Evolutionary conservation across 2,888 invertebrate genomes (phyloP).

Genomic region (Drosophila ustulata): DNA sequence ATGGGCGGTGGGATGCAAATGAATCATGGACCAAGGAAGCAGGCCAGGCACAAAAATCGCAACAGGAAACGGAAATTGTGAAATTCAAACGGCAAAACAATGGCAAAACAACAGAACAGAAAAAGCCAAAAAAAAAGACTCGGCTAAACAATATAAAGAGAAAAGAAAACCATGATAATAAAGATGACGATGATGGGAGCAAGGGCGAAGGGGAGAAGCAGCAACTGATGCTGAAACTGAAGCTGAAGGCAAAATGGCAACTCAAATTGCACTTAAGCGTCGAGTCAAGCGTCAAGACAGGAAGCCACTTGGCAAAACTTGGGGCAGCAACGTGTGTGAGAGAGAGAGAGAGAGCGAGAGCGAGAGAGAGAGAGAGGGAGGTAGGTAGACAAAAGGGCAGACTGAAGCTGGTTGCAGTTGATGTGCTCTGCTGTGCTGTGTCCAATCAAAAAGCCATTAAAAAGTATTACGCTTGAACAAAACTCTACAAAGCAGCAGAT

Average conservation of each 20-base stretch:
- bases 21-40: conserved; percentile 51
- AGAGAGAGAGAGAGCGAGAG: neutral
- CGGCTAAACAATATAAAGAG: conserved; percentile 1
- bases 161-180: conserved; percentile 25
- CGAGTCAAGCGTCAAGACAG: conserved; percentile 74
- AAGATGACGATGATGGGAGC: conserved; percentile 9
- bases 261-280: conserved; percentile 76
- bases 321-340: conserved; percentile 19
- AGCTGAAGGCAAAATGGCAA: conserved; percentile 64
- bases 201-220: neutral
- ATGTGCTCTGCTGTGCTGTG: conserved; percentile 51
- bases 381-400: neutral
- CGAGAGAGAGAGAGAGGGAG: neutral
- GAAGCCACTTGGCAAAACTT: conserved; percentile 72
- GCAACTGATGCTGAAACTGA: conserved; percentile 5
- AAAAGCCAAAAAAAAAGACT: neutral
- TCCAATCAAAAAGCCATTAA: conserved; percentile 85
- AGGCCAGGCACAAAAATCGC: conserved; percentile 34
- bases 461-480: conserved; percentile 83
- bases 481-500: conserved; percentile 77
- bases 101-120: conserved; percentile 51
- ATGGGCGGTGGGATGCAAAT: conserved; percentile 35
- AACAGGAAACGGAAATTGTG: conserved; percentile 80
- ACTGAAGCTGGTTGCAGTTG: conserved; percentile 36
- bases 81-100: conserved; percentile 65